Evolutionary conservation across 2,888 invertebrate genomes (phyloP).

Genomic region (Abscondita cerata): DNA sequence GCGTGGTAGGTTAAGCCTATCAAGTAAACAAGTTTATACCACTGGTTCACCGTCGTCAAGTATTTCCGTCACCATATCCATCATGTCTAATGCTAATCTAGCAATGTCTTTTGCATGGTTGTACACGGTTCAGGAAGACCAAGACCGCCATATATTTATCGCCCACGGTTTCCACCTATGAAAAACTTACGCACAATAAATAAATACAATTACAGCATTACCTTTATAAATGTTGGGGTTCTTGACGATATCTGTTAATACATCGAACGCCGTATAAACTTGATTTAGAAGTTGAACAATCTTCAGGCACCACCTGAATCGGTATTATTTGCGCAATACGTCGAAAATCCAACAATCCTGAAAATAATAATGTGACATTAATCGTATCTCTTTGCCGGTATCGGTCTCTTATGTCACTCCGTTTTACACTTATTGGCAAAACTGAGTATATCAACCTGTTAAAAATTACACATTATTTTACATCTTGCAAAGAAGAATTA

Average conservation of each 20-base stretch:
- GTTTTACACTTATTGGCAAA: constrained; percentile 93
- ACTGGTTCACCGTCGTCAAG: constrained; percentile 87
- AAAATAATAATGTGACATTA: constrained; percentile 92
- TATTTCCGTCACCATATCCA: constrained; percentile 89
- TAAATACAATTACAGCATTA: constrained; percentile 50
- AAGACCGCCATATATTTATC: constrained; percentile 98
- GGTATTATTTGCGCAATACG: constrained; percentile 89
- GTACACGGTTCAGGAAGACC: constrained; percentile 91
- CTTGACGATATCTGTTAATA: constrained; percentile 87
- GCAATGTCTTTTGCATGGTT: constrained; percentile 93
- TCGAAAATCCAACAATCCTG: constrained; percentile 93
- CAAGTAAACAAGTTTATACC: too few species aligned
- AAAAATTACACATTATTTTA: constrained; percentile 30
- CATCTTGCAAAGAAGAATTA: constrained; percentile 16
- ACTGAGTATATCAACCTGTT: constrained; percentile 91
- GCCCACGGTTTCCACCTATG: constrained; percentile 94
- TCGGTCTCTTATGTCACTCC: constrained; percentile 88
- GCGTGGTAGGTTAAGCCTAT: too few species aligned
- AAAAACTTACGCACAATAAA: constrained; percentile 12
- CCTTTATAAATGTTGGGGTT: constrained; percentile 97
- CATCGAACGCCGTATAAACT: constrained; percentile 93
- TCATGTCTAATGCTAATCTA: constrained; percentile 90
- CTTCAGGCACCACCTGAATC: constrained; percentile 93
- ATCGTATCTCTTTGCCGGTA: constrained; percentile 87
- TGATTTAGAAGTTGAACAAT: constrained; percentile 94